phyloP scores from a whole-genome alignment of 2,888 invertebrate species.

The Archips xylosteana region DNA sequence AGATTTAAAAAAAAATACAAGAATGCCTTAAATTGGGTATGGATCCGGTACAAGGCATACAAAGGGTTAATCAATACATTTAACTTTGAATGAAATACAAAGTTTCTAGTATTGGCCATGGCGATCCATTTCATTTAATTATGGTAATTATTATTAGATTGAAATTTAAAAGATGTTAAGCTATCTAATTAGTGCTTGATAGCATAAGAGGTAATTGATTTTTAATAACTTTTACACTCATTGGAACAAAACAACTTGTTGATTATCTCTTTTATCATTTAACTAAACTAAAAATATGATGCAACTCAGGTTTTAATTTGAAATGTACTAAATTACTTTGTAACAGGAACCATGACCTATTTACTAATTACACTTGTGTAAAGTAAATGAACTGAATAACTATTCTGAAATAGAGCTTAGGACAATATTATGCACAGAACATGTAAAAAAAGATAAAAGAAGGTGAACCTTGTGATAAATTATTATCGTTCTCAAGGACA shows the following conservation, averaged over 20 bases:
- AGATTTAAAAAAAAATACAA: no score
- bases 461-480: constrained; percentile 10
- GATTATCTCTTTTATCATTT: not conserved
- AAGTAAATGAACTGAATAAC: constrained; percentile 1
- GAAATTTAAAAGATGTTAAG: no score
- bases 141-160: no score
- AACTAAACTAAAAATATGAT: not conserved
- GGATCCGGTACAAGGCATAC: no score
- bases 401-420: not conserved
- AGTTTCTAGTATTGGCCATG: no score
- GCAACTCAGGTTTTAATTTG: not conserved
- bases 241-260: not conserved
- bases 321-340: not conserved
- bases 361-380: constrained; percentile 34
- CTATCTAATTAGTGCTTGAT: no score
- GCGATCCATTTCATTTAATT: no score
- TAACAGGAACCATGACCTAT: constrained; percentile 26
- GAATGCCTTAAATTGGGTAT: no score
- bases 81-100: no score
- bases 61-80: no score
- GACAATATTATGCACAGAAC: not conserved
- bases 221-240: not conserved
- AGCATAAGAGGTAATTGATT: not conserved
- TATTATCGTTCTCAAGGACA: constrained; percentile 35
- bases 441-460: not conserved